Evolutionary conservation across 2,888 invertebrate species (phyloP).

Genomic region (Omphaloscelis lunosa): DNA sequence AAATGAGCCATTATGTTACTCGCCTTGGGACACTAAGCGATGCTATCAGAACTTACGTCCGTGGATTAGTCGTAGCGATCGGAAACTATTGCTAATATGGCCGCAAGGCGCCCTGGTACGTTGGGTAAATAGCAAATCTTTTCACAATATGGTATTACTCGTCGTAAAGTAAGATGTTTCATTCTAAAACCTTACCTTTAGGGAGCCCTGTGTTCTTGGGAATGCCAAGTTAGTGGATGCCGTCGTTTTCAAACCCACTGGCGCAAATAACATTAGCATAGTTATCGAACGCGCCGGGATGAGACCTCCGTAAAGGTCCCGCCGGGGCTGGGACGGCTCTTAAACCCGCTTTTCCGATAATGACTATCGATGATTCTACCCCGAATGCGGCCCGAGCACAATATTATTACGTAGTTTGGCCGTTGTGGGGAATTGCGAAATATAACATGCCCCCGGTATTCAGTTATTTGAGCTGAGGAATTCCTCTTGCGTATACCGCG

Average conservation of each 20-base stretch:
- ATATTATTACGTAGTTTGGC: conserved; percentile 89
- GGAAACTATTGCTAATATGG: conserved; percentile 58
- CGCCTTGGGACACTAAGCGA: conserved; percentile 64
- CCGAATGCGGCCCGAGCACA: conserved; percentile 86
- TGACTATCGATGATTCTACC: conserved; percentile 90
- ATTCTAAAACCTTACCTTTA: conserved; percentile 77
- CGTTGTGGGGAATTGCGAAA: conserved; percentile 86
- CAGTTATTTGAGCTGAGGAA: conserved; percentile 82
- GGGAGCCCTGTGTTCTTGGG: conserved; percentile 77
- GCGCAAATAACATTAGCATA: conserved; percentile 91
- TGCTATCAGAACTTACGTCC: conserved; percentile 65
- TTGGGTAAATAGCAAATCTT: conserved; percentile 75
- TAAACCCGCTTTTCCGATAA: conserved; percentile 90
- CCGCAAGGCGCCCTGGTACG: conserved; percentile 48
- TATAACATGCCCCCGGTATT: conserved; percentile 83
- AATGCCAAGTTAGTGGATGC: conserved; percentile 84
- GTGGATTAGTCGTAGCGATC: conserved; percentile 59
- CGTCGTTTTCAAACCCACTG: conserved; percentile 87
- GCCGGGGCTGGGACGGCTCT: conserved; percentile 86
- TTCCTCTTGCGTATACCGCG: conserved; percentile 68
- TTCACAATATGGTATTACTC: conserved; percentile 76
- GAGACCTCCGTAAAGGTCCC: conserved; percentile 89
- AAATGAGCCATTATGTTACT: conserved; percentile 66
- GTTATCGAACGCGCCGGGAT: conserved; percentile 89
- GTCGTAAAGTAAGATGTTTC: conserved; percentile 78